Percentiles rank a stretch among this genome's conserved stretches.
Evolutionary conservation across 2,797 vertebrate genomes (phyloP).

Genomic region (Trachurus trachurus): DNA sequence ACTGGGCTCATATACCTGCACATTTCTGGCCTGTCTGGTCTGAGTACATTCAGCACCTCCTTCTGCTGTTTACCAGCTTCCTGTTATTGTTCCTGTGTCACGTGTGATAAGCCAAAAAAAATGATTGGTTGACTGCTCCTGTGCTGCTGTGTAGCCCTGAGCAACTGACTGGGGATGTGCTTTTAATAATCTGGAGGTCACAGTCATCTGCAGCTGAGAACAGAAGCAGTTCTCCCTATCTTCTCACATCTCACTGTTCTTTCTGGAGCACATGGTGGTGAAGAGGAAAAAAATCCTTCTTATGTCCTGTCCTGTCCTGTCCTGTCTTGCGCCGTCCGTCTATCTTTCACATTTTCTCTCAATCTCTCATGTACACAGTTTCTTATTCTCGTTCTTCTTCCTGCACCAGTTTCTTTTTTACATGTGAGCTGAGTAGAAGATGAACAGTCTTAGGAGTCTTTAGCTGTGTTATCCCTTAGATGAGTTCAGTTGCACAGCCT

Average conservation of each 20-base stretch:
- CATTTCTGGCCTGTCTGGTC: background rate
- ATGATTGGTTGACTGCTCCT: constrained; percentile 11
- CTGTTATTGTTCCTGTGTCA: constrained; percentile 35
- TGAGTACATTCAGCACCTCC: background rate
- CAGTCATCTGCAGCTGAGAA: constrained; percentile 32
- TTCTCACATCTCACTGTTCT: background rate
- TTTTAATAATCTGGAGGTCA: constrained; percentile 61
- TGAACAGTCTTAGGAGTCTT: constrained; percentile 18
- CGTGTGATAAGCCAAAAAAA: constrained; percentile 41
- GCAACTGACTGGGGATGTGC: constrained; percentile 31
- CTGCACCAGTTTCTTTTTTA: constrained; percentile 47
- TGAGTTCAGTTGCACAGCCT: constrained; percentile 22
- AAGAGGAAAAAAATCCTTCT: background rate
- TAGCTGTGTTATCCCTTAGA: constrained; percentile 29
- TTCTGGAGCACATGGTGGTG: constrained; percentile 12
- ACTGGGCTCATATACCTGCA: background rate
- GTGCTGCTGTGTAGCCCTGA: constrained; percentile 20
- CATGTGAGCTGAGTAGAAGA: constrained; percentile 20
- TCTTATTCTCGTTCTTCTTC: constrained; percentile 41
- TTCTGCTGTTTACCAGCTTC: constrained; percentile 19
- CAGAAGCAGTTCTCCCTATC: constrained; percentile 6
- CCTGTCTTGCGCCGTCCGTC: constrained; percentile 4
- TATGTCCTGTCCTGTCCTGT: background rate
- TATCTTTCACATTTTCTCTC: constrained; percentile 33
- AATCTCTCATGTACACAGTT: constrained; percentile 13